Conservation (phyloP, 2,113 vertebrate species). For the Stigmatopora nigra region DNA sequence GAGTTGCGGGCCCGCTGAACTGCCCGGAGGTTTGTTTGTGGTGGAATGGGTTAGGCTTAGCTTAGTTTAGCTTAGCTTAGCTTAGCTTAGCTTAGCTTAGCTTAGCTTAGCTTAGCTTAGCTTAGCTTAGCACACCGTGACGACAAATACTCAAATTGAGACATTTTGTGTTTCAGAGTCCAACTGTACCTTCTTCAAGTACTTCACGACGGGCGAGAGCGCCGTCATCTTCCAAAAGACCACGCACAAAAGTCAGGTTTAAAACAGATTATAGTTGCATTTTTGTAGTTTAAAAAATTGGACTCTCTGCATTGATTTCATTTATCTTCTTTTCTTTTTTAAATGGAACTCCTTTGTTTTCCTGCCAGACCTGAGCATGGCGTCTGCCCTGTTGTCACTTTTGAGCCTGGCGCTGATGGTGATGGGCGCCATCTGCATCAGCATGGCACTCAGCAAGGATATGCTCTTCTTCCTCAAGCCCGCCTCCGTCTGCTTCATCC, state of each 20-base stretch:
- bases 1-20: conserved; percentile 78
- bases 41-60: too few relatives aligned
- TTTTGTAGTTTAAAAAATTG: too few relatives aligned
- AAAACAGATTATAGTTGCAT: too few relatives aligned
- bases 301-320: too few relatives aligned
- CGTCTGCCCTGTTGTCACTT: conserved; percentile 73
- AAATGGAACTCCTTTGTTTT: background rate
- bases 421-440: conserved; percentile 78
- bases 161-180: conserved; percentile 62
- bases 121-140: too few relatives aligned
- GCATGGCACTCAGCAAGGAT: conserved; percentile 80
- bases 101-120: too few relatives aligned
- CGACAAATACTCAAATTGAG: too few relatives aligned
- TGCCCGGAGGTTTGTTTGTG: conserved; percentile 81
- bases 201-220: conserved; percentile 82
- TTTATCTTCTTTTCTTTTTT: background rate
- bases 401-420: conserved; percentile 75
- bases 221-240: conserved; percentile 77
- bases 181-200: conserved; percentile 86
- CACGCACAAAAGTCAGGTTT: conserved; percentile 77
- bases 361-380: conserved; percentile 70
- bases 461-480: conserved; percentile 80
- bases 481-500: conserved; percentile 76
- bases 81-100: too few relatives aligned
- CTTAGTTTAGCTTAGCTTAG: too few relatives aligned